Conservation (phyloP, 2,797 vertebrate genomes). For the Rhinophrynus dorsalis region DNA sequence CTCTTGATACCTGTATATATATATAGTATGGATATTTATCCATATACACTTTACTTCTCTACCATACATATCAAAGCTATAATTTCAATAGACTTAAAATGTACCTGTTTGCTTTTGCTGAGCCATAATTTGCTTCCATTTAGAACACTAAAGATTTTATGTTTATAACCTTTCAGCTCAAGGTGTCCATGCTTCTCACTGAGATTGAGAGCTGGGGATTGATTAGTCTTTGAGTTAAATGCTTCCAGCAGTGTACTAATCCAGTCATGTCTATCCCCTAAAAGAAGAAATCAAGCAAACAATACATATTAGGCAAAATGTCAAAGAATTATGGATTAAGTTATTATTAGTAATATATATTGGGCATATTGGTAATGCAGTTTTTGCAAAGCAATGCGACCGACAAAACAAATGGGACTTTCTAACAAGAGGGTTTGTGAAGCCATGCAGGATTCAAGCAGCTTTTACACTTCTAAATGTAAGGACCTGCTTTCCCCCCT, state of each 20-base stretch:
- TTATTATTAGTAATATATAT: no score
- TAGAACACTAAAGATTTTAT: constrained; percentile 87
- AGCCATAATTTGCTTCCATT: constrained; percentile 88
- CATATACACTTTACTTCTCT: no score
- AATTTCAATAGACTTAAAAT: not conserved
- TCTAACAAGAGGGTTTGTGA: no score
- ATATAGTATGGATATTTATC: no score
- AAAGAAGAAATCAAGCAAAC: constrained; percentile 51
- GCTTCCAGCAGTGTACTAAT: constrained; percentile 79
- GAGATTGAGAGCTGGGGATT: constrained; percentile 55
- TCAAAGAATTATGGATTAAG: no score
- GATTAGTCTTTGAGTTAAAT: constrained; percentile 67
- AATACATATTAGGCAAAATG: constrained; percentile 13
- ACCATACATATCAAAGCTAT: not conserved
- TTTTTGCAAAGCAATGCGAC: no score
- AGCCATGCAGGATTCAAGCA: no score
- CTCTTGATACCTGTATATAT: no score
- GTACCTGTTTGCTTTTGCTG: constrained; percentile 96
- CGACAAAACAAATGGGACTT: no score
- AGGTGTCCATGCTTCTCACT: constrained; percentile 84
- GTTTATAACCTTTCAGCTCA: constrained; percentile 92
- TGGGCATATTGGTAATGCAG: no score
- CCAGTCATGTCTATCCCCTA: constrained; percentile 93
- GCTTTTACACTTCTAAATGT: no score
- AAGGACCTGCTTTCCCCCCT: no score